A percentile compares a stretch with the other conserved stretches of the same genome.
phyloP scores from a whole-genome alignment of 1,140 invertebrate species.

The Glossosoma conforme region DNA sequence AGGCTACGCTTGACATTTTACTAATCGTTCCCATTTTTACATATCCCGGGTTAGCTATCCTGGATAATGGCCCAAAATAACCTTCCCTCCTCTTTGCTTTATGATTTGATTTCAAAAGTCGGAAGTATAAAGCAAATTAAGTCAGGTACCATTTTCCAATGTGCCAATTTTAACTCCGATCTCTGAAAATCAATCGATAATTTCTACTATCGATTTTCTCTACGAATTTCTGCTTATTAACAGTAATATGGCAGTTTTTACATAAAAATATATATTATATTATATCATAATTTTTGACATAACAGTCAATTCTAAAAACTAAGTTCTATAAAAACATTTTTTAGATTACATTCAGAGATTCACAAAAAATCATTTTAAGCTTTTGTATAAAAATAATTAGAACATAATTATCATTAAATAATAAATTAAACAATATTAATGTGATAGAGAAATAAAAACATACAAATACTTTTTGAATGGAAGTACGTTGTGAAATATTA shows the following conservation, averaged over 20 bases:
- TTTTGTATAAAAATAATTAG: too few species aligned
- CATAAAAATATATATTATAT: conserved; percentile 24
- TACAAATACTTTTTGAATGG: too few species aligned
- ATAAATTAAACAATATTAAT: too few species aligned
- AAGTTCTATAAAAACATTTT: neutral
- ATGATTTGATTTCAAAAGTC: conserved; percentile 15
- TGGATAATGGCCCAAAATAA: neutral
- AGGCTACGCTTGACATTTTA: conserved; percentile 8
- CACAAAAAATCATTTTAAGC: neutral
- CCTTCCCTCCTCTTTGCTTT: conserved; percentile 9
- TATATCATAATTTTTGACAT: conserved; percentile 21
- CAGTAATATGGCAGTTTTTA: conserved; percentile 33
- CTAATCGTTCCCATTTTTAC: conserved; percentile 5
- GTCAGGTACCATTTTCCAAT: conserved; percentile 31
- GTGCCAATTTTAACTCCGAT: conserved; percentile 27
- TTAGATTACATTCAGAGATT: neutral
- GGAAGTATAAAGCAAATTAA: conserved; percentile 26
- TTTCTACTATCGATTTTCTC: too few species aligned
- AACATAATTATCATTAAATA: too few species aligned
- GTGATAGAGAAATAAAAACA: too few species aligned
- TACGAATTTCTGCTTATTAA: conserved; percentile 29
- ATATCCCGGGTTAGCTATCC: conserved; percentile 3
- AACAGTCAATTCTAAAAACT: conserved; percentile 16
- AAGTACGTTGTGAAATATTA: too few species aligned
- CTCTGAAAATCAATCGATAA: conserved; percentile 24